Evolutionary conservation across 2,888 invertebrate genomes (phyloP).

Genomic region (Myopa tessellatipennis): DNA sequence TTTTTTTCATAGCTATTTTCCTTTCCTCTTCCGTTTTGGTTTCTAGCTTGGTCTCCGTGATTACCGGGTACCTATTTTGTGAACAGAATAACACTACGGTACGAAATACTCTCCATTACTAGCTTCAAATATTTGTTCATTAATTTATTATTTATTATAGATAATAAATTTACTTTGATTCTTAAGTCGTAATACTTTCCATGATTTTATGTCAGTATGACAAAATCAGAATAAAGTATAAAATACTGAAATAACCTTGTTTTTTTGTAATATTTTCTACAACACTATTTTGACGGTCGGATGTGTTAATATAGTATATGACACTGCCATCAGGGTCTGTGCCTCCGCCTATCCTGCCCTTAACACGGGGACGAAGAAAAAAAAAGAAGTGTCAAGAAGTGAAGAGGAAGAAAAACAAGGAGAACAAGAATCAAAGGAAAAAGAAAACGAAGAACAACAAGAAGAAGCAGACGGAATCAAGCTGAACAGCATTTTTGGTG

Average conservation of each 20-base stretch:
- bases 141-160: too few relatives aligned
- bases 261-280: not conserved
- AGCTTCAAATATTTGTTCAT: too few relatives aligned
- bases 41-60: not conserved
- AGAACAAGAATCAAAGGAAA: not conserved
- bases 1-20: not conserved
- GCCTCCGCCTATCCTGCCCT: not conserved
- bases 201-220: too few relatives aligned
- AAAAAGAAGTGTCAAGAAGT: not conserved
- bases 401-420: not conserved
- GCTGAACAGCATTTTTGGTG: not conserved
- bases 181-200: too few relatives aligned
- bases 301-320: constrained; percentile 24
- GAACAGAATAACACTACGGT: too few relatives aligned
- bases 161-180: too few relatives aligned
- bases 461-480: not conserved
- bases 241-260: not conserved
- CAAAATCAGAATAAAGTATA: too few relatives aligned
- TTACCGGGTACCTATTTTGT: too few relatives aligned
- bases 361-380: not conserved
- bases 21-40: not conserved
- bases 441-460: not conserved
- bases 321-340: not conserved
- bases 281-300: not conserved
- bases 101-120: too few relatives aligned